These are phyloP conservation scores for Pecten maximus DNA, from an alignment of 2,888 invertebrate genomes.

Conservation along the genomic window DNA sequence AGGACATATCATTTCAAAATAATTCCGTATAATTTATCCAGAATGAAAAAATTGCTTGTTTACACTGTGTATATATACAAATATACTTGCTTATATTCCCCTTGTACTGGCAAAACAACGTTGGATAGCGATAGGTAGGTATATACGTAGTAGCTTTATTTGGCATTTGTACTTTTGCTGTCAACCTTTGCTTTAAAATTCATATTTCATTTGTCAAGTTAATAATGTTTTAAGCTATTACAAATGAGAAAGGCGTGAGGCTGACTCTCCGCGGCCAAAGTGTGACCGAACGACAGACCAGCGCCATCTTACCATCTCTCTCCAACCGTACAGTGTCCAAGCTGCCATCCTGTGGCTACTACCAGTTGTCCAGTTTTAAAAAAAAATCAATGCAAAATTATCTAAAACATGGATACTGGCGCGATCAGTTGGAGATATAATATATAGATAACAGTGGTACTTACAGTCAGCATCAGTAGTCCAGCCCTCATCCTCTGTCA, in stretches of 20 bases:
- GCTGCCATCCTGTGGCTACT: background rate
- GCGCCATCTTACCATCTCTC: slow-evolving; percentile 31
- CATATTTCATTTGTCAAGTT: slow-evolving; percentile 33
- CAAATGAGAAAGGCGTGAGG: background rate
- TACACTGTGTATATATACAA: background rate
- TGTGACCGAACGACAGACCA: background rate
- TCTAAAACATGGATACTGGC: slow-evolving; percentile 25
- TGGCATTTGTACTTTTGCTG: slow-evolving; percentile 20
- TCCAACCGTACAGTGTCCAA: slow-evolving; percentile 11
- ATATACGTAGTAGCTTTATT: background rate
- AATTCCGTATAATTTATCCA: background rate
- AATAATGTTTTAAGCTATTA: slow-evolving; percentile 1
- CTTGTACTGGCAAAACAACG: background rate
- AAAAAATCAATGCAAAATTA: slow-evolving; percentile 34
- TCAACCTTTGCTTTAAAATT: slow-evolving; percentile 30
- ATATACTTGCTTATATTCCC: background rate
- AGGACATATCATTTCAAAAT: background rate
- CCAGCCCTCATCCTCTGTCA: background rate
- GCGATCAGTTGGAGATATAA: background rate
- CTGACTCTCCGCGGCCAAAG: background rate
- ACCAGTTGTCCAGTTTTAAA: slow-evolving; percentile 27
- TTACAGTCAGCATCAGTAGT: slow-evolving; percentile 4
- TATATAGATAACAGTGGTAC: background rate
- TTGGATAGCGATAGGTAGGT: background rate
- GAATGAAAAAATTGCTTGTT: background rate